Evolutionary conservation across 2,797 vertebrate genomes (phyloP).

Genomic region (Arnoldichthys spilopterus): DNA sequence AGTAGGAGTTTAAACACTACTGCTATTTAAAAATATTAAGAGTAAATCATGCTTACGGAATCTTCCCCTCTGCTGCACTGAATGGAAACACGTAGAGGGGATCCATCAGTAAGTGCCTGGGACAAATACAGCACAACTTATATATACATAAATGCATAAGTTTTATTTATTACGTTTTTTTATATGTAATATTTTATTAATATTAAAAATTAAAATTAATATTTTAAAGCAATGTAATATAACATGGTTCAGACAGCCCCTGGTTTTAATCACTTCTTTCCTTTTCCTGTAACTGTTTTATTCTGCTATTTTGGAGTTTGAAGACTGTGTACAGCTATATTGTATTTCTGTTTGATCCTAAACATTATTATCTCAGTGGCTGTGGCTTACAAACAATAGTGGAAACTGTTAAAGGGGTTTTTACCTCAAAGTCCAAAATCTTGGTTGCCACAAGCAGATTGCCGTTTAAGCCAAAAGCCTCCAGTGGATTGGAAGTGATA

Average conservation of each 20-base stretch:
- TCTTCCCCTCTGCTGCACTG: neutral
- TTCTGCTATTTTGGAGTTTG: too few species aligned
- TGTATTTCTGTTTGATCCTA: too few species aligned
- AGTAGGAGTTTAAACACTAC: neutral
- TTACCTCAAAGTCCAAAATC: constrained; percentile 74
- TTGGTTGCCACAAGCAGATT: constrained; percentile 5
- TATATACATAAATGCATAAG: neutral
- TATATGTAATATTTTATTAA: too few species aligned
- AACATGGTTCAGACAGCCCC: too few species aligned
- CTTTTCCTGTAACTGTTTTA: too few species aligned
- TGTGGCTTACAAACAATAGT: neutral
- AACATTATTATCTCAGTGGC: too few species aligned
- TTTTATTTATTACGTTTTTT: neutral
- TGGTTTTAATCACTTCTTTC: too few species aligned
- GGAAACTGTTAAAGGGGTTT: neutral
- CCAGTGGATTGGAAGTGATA: rapidly evolving
- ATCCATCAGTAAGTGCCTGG: neutral
- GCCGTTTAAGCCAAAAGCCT: constrained; percentile 46
- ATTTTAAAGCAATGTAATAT: too few species aligned
- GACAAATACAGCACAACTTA: neutral
- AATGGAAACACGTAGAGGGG: neutral
- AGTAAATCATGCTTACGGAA: constrained; percentile 15
- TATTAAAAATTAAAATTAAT: too few species aligned
- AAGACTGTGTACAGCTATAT: too few species aligned
- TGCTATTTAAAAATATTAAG: neutral